These are phyloP conservation scores for Habroteleia sp. DNA, from an alignment of 2,888 invertebrate species.

Conservation along the genomic window DNA sequence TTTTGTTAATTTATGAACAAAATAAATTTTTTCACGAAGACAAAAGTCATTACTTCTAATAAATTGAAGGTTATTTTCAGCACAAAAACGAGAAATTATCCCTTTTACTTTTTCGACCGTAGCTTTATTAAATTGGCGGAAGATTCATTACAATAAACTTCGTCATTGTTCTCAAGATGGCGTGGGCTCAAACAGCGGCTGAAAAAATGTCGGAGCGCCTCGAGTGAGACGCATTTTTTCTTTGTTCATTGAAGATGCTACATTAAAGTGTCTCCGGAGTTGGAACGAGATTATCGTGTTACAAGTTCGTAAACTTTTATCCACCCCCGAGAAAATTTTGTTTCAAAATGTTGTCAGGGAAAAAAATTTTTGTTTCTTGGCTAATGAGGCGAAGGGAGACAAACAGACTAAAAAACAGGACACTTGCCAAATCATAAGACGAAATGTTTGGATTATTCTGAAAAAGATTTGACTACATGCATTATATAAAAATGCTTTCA, in stretches of 20 bases:
- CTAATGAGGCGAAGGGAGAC: not conserved
- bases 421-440: constrained; percentile 4
- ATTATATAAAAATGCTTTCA: constrained; percentile 50
- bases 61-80: constrained; percentile 1
- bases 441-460: constrained; percentile 37
- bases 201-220: constrained; percentile 12
- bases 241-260: constrained; percentile 36
- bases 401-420: not conserved
- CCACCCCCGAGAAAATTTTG: constrained; percentile 16
- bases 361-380: not conserved
- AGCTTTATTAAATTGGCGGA: constrained; percentile 32
- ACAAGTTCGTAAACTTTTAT: constrained; percentile 37
- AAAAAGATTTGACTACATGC: constrained; percentile 44
- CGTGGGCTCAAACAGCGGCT: constrained; percentile 1
- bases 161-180: constrained; percentile 10
- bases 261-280: constrained; percentile 41
- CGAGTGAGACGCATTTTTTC: constrained; percentile 23
- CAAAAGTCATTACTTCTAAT: not conserved
- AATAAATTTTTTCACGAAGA: not conserved
- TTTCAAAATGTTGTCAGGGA: constrained; percentile 8
- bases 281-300: constrained; percentile 49
- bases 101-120: not conserved
- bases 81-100: constrained; percentile 8
- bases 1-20: no score
- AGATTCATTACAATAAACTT: constrained; percentile 47